Evolutionary conservation across 2,888 invertebrate species (phyloP).

Genomic region (Lingula anatina): DNA sequence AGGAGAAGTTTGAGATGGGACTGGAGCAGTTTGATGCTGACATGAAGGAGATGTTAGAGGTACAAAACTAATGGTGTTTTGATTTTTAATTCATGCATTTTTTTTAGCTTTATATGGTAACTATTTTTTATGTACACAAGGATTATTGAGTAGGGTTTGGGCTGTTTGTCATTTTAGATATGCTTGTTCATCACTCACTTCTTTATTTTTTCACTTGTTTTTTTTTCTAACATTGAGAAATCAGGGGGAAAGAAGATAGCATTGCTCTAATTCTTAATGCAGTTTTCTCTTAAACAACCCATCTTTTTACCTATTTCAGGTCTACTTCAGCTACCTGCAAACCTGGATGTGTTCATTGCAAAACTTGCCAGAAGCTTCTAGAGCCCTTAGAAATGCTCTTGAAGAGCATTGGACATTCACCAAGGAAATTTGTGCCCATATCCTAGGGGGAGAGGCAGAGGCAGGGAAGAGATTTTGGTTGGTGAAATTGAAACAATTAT

Average conservation of each 20-base stretch:
- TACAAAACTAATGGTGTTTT: too few relatives aligned
- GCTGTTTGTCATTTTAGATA: too few relatives aligned
- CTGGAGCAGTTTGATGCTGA: slow-evolving; percentile 70
- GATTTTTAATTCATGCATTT: too few relatives aligned
- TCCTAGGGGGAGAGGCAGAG: slow-evolving; percentile 68
- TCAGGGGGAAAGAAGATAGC: background rate
- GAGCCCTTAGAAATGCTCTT: slow-evolving; percentile 64
- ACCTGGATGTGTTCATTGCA: slow-evolving; percentile 64
- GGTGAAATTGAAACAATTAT: too few relatives aligned
- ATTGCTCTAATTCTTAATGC: background rate
- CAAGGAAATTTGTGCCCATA: slow-evolving; percentile 69
- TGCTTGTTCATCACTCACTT: too few relatives aligned
- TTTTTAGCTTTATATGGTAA: background rate
- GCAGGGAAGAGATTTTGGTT: slow-evolving; percentile 76
- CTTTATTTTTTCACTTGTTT: background rate
- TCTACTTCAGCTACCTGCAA: slow-evolving; percentile 81
- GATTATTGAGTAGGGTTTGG: too few relatives aligned
- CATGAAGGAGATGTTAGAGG: slow-evolving; percentile 68
- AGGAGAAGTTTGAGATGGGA: slow-evolving; percentile 33
- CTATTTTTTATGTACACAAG: too few relatives aligned
- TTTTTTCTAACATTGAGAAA: background rate
- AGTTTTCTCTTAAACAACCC: background rate
- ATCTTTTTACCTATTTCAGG: slow-evolving; percentile 53
- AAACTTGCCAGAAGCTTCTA: slow-evolving; percentile 41
- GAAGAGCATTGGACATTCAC: slow-evolving; percentile 88